phyloP scores from a whole-genome alignment of 2,888 invertebrate species.

The Eucera pruinosa region DNA sequence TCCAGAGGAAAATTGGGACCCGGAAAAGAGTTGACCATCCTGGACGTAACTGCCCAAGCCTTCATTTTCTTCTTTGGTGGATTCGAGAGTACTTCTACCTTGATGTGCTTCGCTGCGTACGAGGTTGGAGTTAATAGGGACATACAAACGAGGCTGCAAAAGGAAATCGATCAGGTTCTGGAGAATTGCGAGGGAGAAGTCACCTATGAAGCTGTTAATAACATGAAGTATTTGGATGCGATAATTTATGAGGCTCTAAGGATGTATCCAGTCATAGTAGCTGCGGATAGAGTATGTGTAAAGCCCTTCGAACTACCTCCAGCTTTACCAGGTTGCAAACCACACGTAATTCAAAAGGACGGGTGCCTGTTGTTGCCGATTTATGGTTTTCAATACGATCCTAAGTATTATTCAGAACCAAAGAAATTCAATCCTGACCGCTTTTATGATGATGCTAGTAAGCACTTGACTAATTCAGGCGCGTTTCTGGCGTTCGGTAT shows the following conservation, averaged over 20 bases:
- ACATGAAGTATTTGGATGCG: slow-evolving; percentile 86
- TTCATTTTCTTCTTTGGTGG: slow-evolving; percentile 79
- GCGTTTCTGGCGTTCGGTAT: slow-evolving; percentile 81
- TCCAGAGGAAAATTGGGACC: slow-evolving; percentile 59
- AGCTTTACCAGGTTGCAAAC: slow-evolving; percentile 74
- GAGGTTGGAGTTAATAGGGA: slow-evolving; percentile 81
- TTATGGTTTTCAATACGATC: slow-evolving; percentile 80
- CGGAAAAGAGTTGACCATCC: slow-evolving; percentile 62
- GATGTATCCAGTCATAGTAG: slow-evolving; percentile 71
- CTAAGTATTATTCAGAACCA: slow-evolving; percentile 80
- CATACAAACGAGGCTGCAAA: slow-evolving; percentile 81
- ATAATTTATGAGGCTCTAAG: slow-evolving; percentile 82
- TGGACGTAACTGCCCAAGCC: slow-evolving; percentile 85
- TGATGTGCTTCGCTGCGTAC: slow-evolving; percentile 74
- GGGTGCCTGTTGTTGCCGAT: slow-evolving; percentile 78
- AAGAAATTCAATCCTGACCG: slow-evolving; percentile 83
- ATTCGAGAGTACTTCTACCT: slow-evolving; percentile 74
- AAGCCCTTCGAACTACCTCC: slow-evolving; percentile 80
- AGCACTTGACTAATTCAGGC: slow-evolving; percentile 72
- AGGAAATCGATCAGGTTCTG: slow-evolving; percentile 78
- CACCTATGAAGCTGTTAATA: slow-evolving; percentile 84
- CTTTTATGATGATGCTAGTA: slow-evolving; percentile 69
- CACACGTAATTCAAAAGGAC: slow-evolving; percentile 76
- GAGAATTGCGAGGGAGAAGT: slow-evolving; percentile 74
- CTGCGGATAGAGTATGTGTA: slow-evolving; percentile 77